Conservation (phyloP, 2,113 vertebrate genomes). For the Myocastor coypus region DNA sequence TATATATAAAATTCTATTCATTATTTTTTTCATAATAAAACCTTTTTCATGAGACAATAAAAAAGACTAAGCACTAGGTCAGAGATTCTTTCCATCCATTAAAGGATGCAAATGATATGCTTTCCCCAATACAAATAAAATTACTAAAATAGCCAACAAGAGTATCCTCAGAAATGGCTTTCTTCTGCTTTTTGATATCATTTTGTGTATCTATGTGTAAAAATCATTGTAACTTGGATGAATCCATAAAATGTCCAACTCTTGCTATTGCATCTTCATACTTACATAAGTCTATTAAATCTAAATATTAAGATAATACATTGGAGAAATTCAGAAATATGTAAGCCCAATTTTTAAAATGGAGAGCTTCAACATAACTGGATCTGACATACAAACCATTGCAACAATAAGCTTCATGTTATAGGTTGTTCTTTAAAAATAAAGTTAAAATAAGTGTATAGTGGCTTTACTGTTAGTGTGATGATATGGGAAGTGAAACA, state of each 20-base stretch:
- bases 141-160: no score
- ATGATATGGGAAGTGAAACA: not conserved
- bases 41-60: not conserved
- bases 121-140: not conserved
- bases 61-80: not conserved
- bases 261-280: no score
- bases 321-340: slow-evolving; percentile 24
- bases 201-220: no score
- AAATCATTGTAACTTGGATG: no score
- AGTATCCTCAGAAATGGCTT: no score
- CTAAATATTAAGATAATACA: not conserved
- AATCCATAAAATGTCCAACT: no score
- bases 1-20: no score
- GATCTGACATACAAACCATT: not conserved
- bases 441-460: slow-evolving; percentile 1
- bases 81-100: not conserved
- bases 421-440: slow-evolving; percentile 30
- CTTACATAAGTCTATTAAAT: no score
- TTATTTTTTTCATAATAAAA: no score
- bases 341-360: not conserved
- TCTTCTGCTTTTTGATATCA: no score
- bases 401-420: no score
- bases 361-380: not conserved
- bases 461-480: not conserved
- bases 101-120: not conserved